Conservation (phyloP, 1,140 invertebrate genomes). For the Trichonephila clavata region DNA sequence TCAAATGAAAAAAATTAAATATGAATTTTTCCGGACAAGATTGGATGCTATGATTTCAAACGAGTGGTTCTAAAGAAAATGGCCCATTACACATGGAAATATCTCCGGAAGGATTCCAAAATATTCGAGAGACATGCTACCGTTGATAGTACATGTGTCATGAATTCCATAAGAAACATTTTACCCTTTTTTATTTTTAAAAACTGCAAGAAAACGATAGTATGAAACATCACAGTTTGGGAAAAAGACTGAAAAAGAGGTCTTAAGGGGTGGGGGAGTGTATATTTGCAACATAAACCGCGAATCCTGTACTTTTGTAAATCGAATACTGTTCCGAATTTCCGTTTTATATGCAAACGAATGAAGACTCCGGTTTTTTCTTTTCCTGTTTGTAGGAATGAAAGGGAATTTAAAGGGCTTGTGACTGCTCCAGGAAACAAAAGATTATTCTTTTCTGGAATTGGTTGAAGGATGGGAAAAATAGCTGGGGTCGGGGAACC, state of each 20-base stretch:
- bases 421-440: slow-evolving; percentile 2
- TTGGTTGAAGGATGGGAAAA: not conserved
- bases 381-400: not conserved
- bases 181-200: not conserved
- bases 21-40: too few relatives aligned
- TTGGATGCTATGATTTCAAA: too few relatives aligned
- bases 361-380: not conserved
- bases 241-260: not conserved
- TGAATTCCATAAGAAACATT: not conserved
- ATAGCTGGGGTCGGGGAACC: not conserved
- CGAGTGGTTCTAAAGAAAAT: too few relatives aligned
- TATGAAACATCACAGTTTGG: not conserved
- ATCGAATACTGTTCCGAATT: slow-evolving; percentile 31
- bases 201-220: not conserved
- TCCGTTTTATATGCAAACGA: slow-evolving; percentile 45
- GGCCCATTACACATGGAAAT: too few relatives aligned
- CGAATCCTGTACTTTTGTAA: not conserved
- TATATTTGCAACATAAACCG: not conserved
- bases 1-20: too few relatives aligned
- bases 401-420: slow-evolving; percentile 22
- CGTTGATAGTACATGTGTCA: not conserved
- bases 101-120: not conserved
- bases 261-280: too few relatives aligned
- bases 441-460: not conserved
- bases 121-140: not conserved